phyloP scores from a whole-genome alignment of 2,113 vertebrate species.

The Dermatemys mawii region DNA sequence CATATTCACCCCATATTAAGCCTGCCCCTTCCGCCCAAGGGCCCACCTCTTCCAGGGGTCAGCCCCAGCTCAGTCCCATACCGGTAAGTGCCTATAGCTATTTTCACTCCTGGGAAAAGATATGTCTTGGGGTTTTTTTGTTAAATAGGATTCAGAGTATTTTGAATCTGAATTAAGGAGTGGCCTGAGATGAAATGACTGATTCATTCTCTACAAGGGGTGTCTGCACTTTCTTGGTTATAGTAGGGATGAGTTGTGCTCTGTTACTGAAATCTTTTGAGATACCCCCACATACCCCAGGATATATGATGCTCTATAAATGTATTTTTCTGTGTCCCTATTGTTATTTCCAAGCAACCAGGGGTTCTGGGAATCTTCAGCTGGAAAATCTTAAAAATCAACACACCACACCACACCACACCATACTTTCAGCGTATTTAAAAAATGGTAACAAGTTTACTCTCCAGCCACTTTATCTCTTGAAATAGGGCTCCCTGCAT shows the following conservation, averaged over 20 bases:
- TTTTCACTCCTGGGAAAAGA: no score
- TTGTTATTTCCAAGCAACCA: not conserved
- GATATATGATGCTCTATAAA: not conserved
- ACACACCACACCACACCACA: not conserved
- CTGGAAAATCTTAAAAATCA: not conserved
- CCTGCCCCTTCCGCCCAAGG: no score
- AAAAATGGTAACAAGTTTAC: not conserved
- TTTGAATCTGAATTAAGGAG: not conserved
- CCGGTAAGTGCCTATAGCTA: no score
- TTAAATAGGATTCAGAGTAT: not conserved
- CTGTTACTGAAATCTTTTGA: not conserved
- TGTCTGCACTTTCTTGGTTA: not conserved
- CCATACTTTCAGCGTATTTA: not conserved
- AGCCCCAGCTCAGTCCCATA: no score
- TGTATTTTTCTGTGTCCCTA: fast-evolving
- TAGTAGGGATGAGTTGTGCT: not conserved
- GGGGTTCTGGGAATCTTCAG: not conserved
- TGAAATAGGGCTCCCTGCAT: not conserved
- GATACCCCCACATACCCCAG: not conserved
- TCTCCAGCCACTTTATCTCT: not conserved
- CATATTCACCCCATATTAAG: no score
- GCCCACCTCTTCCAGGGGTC: no score
- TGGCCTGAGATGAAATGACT: fast-evolving
- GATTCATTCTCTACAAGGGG: not conserved
- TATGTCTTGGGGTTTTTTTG: not conserved